Percentiles rank a stretch among this genome's conserved stretches.
phyloP scores from a whole-genome alignment of 2,797 vertebrate species.

The Microctenopoma steveboyesi region DNA sequence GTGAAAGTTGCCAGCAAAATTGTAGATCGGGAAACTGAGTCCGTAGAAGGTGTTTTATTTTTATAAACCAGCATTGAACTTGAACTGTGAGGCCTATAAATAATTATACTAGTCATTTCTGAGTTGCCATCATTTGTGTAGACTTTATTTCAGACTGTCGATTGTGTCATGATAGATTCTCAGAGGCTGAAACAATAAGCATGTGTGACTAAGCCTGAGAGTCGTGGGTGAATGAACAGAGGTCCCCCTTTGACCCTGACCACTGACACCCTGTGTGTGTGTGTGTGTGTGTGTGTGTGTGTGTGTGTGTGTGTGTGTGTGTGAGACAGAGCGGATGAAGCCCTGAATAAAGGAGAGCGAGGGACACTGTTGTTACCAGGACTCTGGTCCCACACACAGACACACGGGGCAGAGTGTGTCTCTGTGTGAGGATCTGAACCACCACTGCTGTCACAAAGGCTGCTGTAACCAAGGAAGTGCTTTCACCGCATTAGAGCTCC shows the following conservation, averaged over 20 bases:
- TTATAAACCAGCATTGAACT: conserved; percentile 7
- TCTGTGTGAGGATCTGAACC: conserved; percentile 13
- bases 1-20: conserved; percentile 23
- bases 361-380: conserved; percentile 30
- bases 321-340: conserved; percentile 6
- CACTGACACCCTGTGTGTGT: conserved; percentile 14
- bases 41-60: conserved; percentile 4
- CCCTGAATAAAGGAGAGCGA: conserved; percentile 44
- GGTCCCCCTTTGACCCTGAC: conserved; percentile 60
- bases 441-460: conserved; percentile 38
- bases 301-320: conserved; percentile 7
- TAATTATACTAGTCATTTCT: background rate
- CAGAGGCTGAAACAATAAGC: conserved; percentile 45
- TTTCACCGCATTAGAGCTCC: conserved; percentile 65
- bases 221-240: conserved; percentile 44
- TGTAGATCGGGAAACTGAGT: conserved; percentile 20
- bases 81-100: background rate
- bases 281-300: conserved; percentile 35
- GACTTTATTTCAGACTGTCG: conserved; percentile 39
- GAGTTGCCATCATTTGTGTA: background rate
- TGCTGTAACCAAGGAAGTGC: conserved; percentile 63
- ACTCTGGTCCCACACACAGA: conserved; percentile 26
- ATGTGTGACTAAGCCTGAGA: conserved; percentile 59
- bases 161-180: conserved; percentile 45
- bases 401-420: conserved; percentile 13